phyloP scores from a whole-genome alignment of 2,888 invertebrate species.

The Rhodophaea formosa region DNA sequence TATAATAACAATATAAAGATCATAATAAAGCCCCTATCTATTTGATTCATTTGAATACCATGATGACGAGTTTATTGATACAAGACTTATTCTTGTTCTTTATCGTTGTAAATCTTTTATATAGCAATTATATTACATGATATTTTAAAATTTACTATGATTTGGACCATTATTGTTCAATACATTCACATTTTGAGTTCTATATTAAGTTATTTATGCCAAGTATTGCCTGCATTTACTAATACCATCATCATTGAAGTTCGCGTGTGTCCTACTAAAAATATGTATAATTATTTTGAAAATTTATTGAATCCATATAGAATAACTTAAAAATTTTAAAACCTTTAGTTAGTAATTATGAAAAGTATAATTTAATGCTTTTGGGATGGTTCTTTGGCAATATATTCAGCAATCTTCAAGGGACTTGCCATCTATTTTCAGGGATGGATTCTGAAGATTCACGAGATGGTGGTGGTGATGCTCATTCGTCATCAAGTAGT shows the following conservation, averaged over 20 bases:
- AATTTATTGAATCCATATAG: too few species aligned
- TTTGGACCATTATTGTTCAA: background rate
- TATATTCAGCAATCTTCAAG: conserved; percentile 33
- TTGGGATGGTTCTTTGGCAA: conserved; percentile 36
- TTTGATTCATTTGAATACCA: background rate
- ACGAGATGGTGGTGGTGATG: conserved; percentile 70
- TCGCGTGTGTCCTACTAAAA: conserved; percentile 7
- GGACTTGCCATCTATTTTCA: conserved; percentile 52
- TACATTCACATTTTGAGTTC: background rate
- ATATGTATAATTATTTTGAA: too few species aligned
- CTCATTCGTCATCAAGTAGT: conserved; percentile 71
- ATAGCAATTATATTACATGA: background rate
- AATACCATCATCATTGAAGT: background rate
- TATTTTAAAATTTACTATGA: background rate
- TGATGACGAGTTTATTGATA: background rate
- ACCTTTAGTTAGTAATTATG: background rate
- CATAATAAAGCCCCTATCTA: background rate
- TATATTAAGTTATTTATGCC: background rate
- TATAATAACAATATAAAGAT: background rate
- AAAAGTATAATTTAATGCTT: conserved; percentile 18
- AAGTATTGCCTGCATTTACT: conserved; percentile 12
- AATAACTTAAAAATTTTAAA: too few species aligned
- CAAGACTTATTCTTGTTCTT: background rate
- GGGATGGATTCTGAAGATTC: conserved; percentile 84
- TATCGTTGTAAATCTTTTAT: background rate